Conservation (phyloP, 2,113 vertebrate species). For the Carassius carassius region DNA sequence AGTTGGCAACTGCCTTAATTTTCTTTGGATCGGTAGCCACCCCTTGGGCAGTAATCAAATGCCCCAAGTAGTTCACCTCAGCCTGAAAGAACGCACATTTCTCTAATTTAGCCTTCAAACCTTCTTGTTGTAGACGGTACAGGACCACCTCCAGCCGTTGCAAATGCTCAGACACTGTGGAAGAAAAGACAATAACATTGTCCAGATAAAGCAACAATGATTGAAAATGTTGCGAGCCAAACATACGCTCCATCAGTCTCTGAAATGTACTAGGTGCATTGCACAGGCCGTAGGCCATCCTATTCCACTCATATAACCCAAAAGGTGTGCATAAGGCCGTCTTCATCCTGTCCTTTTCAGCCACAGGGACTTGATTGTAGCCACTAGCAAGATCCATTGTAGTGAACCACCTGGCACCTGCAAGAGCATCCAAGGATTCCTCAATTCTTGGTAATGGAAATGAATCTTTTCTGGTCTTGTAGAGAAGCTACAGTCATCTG, state of each 20-base stretch:
- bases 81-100: conserved; percentile 26
- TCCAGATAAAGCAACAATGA: neutral
- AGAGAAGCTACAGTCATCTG: no score
- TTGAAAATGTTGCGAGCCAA: neutral
- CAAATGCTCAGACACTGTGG: neutral
- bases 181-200: neutral
- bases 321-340: neutral
- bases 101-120: neutral
- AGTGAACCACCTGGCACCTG: neutral
- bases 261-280: neutral
- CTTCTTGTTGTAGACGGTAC: neutral
- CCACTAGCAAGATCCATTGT: neutral
- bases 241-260: neutral
- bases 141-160: neutral
- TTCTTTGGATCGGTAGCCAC: no score
- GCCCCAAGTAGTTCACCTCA: no score
- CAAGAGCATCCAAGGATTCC: no score
- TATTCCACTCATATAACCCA: no score
- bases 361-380: neutral
- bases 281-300: neutral
- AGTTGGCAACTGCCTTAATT: no score
- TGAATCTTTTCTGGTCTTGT: no score
- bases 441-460: no score
- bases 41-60: no score
- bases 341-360: neutral